Percentiles rank a stretch among this genome's conserved stretches.
phyloP scores from a whole-genome alignment of 2,888 invertebrate species.

The Linyphia triangularis region DNA sequence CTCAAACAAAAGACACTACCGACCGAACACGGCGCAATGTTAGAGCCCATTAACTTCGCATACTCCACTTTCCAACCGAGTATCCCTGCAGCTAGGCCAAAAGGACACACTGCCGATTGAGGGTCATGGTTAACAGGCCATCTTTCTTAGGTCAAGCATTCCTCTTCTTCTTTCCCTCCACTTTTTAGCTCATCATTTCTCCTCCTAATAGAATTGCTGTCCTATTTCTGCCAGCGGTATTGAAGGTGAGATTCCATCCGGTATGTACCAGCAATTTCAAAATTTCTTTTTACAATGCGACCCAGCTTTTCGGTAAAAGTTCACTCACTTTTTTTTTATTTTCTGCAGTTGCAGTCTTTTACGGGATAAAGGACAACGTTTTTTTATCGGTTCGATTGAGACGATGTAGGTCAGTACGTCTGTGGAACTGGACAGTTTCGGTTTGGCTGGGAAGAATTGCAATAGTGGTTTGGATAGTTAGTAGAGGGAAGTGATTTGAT shows the following conservation, averaged over 20 bases:
- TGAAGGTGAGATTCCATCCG: conserved; percentile 35
- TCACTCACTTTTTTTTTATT: neutral
- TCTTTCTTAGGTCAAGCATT: conserved; percentile 67
- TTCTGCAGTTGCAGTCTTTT: neutral
- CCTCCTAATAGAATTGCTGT: conserved; percentile 33
- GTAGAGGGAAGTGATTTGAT: no score
- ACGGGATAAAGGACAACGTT: neutral
- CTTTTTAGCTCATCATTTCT: conserved; percentile 41
- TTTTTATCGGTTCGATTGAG: neutral
- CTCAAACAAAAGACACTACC: neutral
- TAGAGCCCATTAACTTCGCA: conserved; percentile 14
- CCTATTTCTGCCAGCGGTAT: conserved; percentile 22
- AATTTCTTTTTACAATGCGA: neutral
- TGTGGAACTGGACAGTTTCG: neutral
- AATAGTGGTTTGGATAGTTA: neutral
- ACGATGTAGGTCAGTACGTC: conserved; percentile 31
- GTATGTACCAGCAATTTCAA: conserved; percentile 2
- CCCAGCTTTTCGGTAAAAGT: conserved; percentile 19
- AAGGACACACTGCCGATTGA: conserved; percentile 70
- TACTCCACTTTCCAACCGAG: conserved; percentile 26
- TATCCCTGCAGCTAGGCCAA: conserved; percentile 51
- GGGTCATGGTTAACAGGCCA: conserved; percentile 72
- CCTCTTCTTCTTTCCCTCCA: neutral
- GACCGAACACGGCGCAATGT: conserved; percentile 28
- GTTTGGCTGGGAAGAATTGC: neutral